Conservation (phyloP, 2,888 invertebrate species). For the Acleris sparsana region DNA sequence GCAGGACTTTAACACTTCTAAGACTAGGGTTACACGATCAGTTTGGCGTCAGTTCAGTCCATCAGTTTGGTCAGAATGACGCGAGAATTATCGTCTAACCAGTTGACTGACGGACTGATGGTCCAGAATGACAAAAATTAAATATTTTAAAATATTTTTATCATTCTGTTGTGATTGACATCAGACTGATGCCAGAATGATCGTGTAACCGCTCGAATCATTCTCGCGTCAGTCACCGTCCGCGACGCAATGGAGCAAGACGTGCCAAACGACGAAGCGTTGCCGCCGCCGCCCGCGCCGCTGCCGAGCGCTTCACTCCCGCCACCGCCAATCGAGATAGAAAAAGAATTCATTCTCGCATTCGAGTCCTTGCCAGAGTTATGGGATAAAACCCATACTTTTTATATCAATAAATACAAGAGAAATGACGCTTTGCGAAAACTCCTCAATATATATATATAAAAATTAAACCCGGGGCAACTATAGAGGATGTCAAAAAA, state of each 20-base stretch:
- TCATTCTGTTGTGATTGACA: too few species aligned
- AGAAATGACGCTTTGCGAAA: slow-evolving; percentile 33
- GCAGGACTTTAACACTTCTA: not conserved
- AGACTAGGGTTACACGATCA: not conserved
- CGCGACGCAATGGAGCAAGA: not conserved
- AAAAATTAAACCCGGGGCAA: slow-evolving; percentile 35
- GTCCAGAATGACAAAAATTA: too few species aligned
- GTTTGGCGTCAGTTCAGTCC: too few species aligned
- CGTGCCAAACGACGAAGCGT: slow-evolving; percentile 22
- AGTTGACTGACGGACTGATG: too few species aligned
- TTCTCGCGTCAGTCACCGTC: too few species aligned
- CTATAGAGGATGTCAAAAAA: slow-evolving; percentile 31
- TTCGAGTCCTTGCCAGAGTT: slow-evolving; percentile 28
- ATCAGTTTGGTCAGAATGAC: too few species aligned
- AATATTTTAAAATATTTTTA: too few species aligned
- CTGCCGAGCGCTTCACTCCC: slow-evolving; percentile 33
- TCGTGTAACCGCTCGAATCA: too few species aligned
- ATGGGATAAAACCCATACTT: slow-evolving; percentile 32
- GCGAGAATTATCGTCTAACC: too few species aligned
- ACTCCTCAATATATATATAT: slow-evolving; percentile 32
- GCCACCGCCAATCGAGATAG: slow-evolving; percentile 33
- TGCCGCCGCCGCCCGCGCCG: slow-evolving; percentile 31
- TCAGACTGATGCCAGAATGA: too few species aligned
- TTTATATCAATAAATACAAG: slow-evolving; percentile 34
- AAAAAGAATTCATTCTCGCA: slow-evolving; percentile 29